Evolutionary conservation across 2,888 invertebrate genomes (phyloP).

Genomic region (Leptothorax acervorum): DNA sequence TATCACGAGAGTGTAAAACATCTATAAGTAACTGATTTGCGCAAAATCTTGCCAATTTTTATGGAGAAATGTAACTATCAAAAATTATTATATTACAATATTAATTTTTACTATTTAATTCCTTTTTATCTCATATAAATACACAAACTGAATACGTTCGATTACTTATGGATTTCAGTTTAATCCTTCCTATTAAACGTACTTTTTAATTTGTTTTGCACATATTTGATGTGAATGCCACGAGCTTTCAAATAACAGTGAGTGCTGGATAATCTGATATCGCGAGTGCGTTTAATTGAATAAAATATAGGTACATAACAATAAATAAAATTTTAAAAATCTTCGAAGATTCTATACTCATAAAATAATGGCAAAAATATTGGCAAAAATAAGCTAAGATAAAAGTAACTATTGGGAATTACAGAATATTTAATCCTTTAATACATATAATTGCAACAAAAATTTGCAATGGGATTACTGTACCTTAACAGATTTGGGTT

Average conservation of each 20-base stretch:
- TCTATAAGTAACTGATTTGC: not conserved
- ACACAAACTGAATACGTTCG: not conserved
- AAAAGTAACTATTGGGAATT: not conserved
- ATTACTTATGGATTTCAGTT: not conserved
- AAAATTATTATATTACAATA: not conserved
- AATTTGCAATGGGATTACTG: not conserved
- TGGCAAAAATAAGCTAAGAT: not conserved
- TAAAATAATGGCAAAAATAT: not conserved
- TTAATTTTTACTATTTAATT: not conserved
- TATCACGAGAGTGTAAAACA: not conserved
- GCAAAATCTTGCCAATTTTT: not conserved
- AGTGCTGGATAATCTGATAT: not conserved
- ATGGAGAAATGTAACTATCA: not conserved
- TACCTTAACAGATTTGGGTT: not conserved
- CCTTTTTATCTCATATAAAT: not conserved
- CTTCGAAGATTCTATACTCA: not conserved
- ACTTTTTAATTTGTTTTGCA: not conserved
- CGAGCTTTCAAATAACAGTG: not conserved
- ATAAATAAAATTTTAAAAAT: constrained; percentile 10
- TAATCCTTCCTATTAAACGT: not conserved
- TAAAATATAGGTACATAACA: not conserved
- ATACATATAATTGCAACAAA: not conserved
- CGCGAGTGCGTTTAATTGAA: not conserved
- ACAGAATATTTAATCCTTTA: not conserved
- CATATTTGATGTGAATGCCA: not conserved